A percentile compares a stretch with the other conserved stretches of the same genome.
Conservation (phyloP, 2,113 vertebrate genomes). For the Epinephelus fuscoguttatus region DNA sequence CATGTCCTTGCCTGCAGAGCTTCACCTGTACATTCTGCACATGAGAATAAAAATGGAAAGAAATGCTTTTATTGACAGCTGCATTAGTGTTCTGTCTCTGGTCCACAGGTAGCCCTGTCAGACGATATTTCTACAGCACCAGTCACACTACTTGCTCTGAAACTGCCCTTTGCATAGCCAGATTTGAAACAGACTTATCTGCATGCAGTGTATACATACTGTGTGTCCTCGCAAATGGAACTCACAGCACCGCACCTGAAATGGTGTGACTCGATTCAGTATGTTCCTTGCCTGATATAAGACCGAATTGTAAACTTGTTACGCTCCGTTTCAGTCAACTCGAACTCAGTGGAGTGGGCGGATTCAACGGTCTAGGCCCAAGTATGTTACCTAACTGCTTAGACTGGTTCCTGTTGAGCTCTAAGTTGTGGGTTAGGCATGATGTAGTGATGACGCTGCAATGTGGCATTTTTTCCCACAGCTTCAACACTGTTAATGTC, state of each 20-base stretch:
- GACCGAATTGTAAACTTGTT: no score
- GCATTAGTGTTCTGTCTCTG: not conserved
- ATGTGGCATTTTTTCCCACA: not conserved
- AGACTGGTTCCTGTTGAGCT: constrained; percentile 29
- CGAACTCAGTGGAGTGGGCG: no score
- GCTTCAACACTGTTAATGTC: not conserved
- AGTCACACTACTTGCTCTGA: not conserved
- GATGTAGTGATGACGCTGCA: not conserved
- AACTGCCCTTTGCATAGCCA: constrained; percentile 2
- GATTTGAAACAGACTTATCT: constrained; percentile 3
- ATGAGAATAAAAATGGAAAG: not conserved
- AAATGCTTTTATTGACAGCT: not conserved
- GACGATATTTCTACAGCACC: not conserved
- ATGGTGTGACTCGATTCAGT: not conserved
- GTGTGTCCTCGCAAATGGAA: not conserved
- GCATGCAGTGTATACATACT: not conserved
- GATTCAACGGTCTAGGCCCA: no score
- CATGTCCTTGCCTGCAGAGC: not conserved
- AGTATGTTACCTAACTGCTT: constrained; percentile 21
- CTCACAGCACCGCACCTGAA: not conserved
- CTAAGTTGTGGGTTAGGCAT: not conserved
- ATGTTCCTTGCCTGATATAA: no score
- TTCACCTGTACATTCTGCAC: not conserved
- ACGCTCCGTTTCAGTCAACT: no score
- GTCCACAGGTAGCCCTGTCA: not conserved